Conservation (phyloP, 2,113 vertebrate genomes). For the Gobiocypris rarus region DNA sequence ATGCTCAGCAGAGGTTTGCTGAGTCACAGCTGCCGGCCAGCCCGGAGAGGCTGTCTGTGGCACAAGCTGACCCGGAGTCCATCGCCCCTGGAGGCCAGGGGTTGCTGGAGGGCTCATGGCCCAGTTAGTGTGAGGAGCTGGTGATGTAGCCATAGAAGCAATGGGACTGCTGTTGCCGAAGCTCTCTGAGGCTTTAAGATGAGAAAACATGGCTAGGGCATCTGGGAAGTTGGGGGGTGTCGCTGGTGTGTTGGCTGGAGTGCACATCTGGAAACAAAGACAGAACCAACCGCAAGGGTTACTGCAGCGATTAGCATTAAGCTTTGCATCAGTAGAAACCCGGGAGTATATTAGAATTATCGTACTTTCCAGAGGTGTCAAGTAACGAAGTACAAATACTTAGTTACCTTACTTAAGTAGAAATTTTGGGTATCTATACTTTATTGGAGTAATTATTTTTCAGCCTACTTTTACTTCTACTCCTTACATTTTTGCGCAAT, state of each 20-base stretch:
- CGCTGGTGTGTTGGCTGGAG: conserved; percentile 86
- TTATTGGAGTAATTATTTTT: no score
- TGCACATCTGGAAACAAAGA: conserved; percentile 80
- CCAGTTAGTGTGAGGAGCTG: conserved; percentile 70
- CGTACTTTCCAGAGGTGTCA: no score
- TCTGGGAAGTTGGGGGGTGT: conserved; percentile 89
- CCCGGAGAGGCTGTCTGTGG: conserved; percentile 68
- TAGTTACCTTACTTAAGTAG: no score
- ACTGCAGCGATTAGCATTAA: no score
- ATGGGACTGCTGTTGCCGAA: conserved; percentile 75
- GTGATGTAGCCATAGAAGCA: conserved; percentile 77
- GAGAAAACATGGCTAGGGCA: conserved; percentile 85
- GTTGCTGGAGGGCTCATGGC: conserved; percentile 65
- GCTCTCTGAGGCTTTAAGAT: conserved; percentile 84
- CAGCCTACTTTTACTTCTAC: no score
- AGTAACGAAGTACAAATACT: no score
- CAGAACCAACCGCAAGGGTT: no score
- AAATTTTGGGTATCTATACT: no score
- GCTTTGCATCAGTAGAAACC: no score
- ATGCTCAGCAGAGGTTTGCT: conserved; percentile 77
- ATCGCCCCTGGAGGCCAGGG: conserved; percentile 71
- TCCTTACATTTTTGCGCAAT: no score
- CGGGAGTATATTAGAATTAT: no score
- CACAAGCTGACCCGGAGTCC: conserved; percentile 72
- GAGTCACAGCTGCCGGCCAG: conserved; percentile 77